Evolutionary conservation across 1,140 invertebrate genomes (phyloP), one percentile per base, ranked within the genome.

Genomic region (Drosophila paulistorum): DNA sequence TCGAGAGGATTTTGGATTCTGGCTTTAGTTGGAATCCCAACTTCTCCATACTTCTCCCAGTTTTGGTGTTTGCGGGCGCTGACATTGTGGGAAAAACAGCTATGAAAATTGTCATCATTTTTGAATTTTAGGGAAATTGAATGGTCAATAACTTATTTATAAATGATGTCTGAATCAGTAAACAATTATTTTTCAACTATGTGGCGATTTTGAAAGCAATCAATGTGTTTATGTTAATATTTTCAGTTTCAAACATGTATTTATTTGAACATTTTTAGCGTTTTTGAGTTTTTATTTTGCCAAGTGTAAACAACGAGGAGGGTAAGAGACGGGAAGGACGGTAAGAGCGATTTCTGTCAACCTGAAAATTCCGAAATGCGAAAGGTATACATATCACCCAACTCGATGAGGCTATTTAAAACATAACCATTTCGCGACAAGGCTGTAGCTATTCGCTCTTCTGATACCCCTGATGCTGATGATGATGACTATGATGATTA

Each of bases 371-470:
- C 23, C 3, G 42, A 5, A 30, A 7, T 37, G 37, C 30, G 33
- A 45, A 7, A 54, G 37, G 17, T 39, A 51, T 51, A 51, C 9
- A 23, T 51, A 23, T 51, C 23, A 37, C 55, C 65, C 60, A 67
- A 81, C 75, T 87, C 79, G 79, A 87, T 87, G 76, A 87, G 83
- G 83, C 83, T 86, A 86, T 86, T 86, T 87, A 79, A 77, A 79
- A 83, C 72, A 87, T 72, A 87, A 76, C 82, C 83, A 87, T 86
- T 84, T 86, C 79, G 79, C 82, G 82, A 82, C 68, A 69, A 70
- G 58, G 77, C 72, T 62, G 66, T 68, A 41, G 72, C 42, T 55
- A 62, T 58, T 51, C 71, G 26, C 41, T 13, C 30, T 59, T 10
- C 20, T 2, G 37, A 39, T 39, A 39, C 69, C 68, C 37, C 68